phyloP scores from a whole-genome alignment of 2,888 invertebrate genomes.

The Troides aeacus region DNA sequence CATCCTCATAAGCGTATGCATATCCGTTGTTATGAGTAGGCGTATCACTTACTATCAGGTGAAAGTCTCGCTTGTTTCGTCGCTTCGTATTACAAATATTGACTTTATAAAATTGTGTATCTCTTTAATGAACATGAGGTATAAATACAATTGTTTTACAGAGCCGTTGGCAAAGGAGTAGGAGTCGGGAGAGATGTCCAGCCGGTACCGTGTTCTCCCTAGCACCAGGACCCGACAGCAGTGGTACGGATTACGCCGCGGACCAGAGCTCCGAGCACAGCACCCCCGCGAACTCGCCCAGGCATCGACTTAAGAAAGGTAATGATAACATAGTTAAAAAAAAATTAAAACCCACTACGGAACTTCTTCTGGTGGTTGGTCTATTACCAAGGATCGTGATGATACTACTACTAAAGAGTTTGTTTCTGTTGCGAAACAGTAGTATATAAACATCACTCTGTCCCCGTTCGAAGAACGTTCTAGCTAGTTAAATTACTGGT shows the following conservation, averaged over 20 bases:
- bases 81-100: too few species aligned
- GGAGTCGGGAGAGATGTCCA: conserved; percentile 84
- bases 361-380: not conserved
- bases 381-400: not conserved
- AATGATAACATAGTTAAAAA: conserved; percentile 29
- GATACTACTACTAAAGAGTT: too few species aligned
- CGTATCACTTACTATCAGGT: too few species aligned
- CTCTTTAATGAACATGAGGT: not conserved
- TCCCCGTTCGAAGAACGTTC: too few species aligned
- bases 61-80: too few species aligned
- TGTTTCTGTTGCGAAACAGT: too few species aligned
- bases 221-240: conserved; percentile 80
- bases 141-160: conserved; percentile 48
- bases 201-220: conserved; percentile 69
- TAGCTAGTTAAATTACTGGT: too few species aligned
- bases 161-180: conserved; percentile 89
- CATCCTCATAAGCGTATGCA: too few species aligned
- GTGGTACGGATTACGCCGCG: conserved; percentile 88
- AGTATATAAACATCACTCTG: too few species aligned
- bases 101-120: not conserved
- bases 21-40: too few species aligned
- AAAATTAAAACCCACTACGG: not conserved
- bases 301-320: conserved; percentile 57
- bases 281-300: conserved; percentile 88
- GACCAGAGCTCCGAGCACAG: conserved; percentile 90